phyloP scores from a whole-genome alignment of 2,113 vertebrate species.

The Aegithalos caudatus region DNA sequence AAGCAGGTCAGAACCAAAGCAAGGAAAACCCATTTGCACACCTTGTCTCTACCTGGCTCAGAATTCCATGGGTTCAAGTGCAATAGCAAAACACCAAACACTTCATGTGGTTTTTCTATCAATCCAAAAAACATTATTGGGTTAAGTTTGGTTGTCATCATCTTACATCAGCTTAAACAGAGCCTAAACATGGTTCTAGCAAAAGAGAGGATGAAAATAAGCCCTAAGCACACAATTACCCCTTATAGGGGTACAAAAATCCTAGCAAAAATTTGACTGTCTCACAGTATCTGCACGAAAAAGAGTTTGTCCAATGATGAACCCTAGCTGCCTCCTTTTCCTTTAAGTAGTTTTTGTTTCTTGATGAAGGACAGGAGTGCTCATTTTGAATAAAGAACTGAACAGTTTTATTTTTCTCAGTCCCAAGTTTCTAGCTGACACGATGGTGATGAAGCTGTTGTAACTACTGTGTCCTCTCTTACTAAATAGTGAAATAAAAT shows the following conservation, averaged over 20 bases:
- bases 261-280: not conserved
- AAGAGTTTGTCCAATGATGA: not conserved
- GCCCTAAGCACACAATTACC: not conserved
- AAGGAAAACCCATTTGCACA: not conserved
- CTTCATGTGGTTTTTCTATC: fast-evolving
- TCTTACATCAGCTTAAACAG: not conserved
- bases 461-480: not conserved
- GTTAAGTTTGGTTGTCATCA: not conserved
- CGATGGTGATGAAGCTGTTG: not conserved
- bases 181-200: not conserved
- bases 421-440: not conserved
- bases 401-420: not conserved
- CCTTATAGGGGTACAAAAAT: not conserved
- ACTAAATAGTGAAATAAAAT: not conserved
- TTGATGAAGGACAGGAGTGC: not conserved
- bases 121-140: not conserved
- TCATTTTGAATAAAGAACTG: not conserved
- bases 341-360: not conserved
- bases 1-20: not conserved
- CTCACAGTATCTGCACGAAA: not conserved
- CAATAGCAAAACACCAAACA: not conserved
- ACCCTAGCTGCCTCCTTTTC: not conserved
- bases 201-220: not conserved
- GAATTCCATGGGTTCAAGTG: not conserved
- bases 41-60: not conserved